phyloP scores from a whole-genome alignment of 2,888 invertebrate species.

The Alsophila aescularia region DNA sequence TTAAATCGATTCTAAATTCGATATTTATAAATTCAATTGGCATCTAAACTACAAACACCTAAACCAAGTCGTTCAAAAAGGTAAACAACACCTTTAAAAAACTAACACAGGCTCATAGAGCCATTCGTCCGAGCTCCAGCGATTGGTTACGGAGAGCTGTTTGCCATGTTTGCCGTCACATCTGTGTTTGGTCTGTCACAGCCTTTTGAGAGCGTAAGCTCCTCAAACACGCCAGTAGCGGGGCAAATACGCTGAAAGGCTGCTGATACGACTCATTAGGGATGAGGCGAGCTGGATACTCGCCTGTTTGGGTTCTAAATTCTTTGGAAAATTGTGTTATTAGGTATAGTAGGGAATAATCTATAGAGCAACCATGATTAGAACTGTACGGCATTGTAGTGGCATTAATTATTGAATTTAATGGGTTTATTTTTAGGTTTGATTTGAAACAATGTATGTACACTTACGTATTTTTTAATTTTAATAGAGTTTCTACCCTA shows the following conservation, averaged over 20 bases:
- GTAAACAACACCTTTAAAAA: constrained; percentile 60
- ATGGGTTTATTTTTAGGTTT: too few species aligned
- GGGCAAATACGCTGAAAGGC: constrained; percentile 59
- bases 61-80: constrained; percentile 40
- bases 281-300: constrained; percentile 32
- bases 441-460: too few species aligned
- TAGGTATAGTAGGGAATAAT: neutral
- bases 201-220: constrained; percentile 73
- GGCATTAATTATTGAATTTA: too few species aligned
- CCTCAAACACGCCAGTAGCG: constrained; percentile 69
- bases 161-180: constrained; percentile 66
- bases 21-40: neutral
- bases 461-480: too few species aligned
- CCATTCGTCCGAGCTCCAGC: constrained; percentile 49
- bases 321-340: constrained; percentile 2
- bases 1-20: neutral
- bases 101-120: constrained; percentile 66
- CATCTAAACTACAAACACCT: too few species aligned
- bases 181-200: constrained; percentile 80
- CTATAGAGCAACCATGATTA: too few species aligned
- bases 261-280: constrained; percentile 60
- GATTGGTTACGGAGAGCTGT: constrained; percentile 69
- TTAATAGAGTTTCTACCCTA: too few species aligned
- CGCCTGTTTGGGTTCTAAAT: constrained; percentile 20
- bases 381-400: too few species aligned